Percentiles rank a stretch among this genome's conserved stretches.
phyloP scores from a whole-genome alignment of 2,113 vertebrate genomes.

The Mus musculus region GRCm39 chr17:68877501-68878000 shows the following conservation, averaged over 20 bases:
- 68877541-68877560: fast-evolving
- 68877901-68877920: slow-evolving; percentile 7
- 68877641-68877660: not conserved
- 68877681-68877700: not conserved
- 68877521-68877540: not conserved
- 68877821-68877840: not conserved
- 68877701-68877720: not conserved
- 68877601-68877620: fast-evolving
- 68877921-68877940: not conserved
- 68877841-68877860: slow-evolving; percentile 25
- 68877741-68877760: not conserved
- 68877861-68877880: not conserved
- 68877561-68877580: not conserved
- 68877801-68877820: not conserved
- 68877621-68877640: too few relatives aligned
- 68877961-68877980: slow-evolving; percentile 10
- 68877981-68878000: slow-evolving; percentile 49
- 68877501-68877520: too few relatives aligned
- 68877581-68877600: not conserved
- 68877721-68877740: not conserved
- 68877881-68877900: slow-evolving; percentile 4
- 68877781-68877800: slow-evolving; percentile 19
- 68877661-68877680: fast-evolving
- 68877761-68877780: not conserved
- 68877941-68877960: not conserved